phyloP scores from a whole-genome alignment of 2,797 vertebrate genomes.

The Sebastes oblongus region DNA sequence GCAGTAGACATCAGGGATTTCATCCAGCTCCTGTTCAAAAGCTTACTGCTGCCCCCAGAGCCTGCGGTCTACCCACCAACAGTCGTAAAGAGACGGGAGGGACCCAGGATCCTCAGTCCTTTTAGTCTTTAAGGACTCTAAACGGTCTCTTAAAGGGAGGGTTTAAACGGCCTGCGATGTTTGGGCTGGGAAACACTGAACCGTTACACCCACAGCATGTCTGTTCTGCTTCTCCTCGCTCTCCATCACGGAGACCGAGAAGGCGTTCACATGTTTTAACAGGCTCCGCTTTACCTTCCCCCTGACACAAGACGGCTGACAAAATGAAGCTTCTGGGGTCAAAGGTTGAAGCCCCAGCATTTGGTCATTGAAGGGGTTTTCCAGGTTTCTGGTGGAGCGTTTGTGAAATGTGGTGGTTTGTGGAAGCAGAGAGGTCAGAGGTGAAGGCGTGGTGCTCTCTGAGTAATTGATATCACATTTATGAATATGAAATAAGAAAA shows the following conservation, averaged over 20 bases:
- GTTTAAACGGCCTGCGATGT: conserved; percentile 17
- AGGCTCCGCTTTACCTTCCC: conserved; percentile 50
- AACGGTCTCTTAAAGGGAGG: conserved; percentile 15
- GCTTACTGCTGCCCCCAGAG: conserved; percentile 59
- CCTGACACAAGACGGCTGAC: conserved; percentile 31
- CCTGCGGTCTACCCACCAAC: conserved; percentile 50
- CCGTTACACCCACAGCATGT: conserved; percentile 64
- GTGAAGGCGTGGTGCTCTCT: neutral
- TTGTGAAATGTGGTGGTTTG: neutral
- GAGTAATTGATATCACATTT: neutral
- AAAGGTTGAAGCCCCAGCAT: conserved; percentile 16
- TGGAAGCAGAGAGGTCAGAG: conserved; percentile 15
- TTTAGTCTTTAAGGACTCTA: conserved; percentile 32
- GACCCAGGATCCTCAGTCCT: conserved; percentile 28
- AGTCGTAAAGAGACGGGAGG: conserved; percentile 51
- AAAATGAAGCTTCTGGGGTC: conserved; percentile 33
- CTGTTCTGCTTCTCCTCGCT: conserved; percentile 47
- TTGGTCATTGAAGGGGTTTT: conserved; percentile 33
- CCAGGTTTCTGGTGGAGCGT: conserved; percentile 38
- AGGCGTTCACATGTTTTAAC: conserved; percentile 70
- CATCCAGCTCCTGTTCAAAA: conserved; percentile 58
- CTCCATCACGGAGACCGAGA: conserved; percentile 55
- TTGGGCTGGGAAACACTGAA: conserved; percentile 33
- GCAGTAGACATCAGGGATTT: conserved; percentile 52
- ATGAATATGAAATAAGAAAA: neutral